Evolutionary conservation across 2,113 vertebrate genomes (phyloP).

Genomic region (Falco punctatus): DNA sequence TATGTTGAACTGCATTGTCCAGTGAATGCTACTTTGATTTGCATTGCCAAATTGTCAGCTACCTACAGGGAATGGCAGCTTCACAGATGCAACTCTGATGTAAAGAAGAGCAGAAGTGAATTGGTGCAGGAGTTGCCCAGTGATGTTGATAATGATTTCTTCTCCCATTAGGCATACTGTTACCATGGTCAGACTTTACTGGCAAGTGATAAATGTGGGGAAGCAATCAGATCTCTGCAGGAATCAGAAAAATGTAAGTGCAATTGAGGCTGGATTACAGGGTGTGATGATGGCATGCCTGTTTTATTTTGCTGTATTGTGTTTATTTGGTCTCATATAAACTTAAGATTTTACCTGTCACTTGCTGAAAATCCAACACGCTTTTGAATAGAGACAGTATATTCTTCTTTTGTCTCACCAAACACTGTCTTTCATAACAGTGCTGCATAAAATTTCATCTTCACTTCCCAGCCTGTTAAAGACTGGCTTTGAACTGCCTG

Average conservation of each 20-base stretch:
- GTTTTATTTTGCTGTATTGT: not conserved
- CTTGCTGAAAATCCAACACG: not conserved
- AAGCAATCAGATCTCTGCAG: slow-evolving; percentile 93
- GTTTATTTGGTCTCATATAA: not conserved
- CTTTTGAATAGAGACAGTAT: not conserved
- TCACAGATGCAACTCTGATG: not conserved
- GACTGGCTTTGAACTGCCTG: not conserved
- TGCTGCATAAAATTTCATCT: not conserved
- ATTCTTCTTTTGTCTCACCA: not conserved
- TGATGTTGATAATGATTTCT: not conserved
- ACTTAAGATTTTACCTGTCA: not conserved
- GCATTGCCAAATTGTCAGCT: not conserved
- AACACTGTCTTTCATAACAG: not conserved
- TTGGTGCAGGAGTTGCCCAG: not conserved
- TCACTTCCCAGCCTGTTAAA: not conserved
- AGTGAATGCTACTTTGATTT: not conserved
- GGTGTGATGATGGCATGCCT: not conserved
- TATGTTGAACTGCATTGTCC: not conserved
- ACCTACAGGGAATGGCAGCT: not conserved
- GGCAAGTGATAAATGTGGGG: slow-evolving; percentile 94
- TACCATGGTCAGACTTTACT: slow-evolving; percentile 95
- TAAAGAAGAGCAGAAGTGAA: not conserved
- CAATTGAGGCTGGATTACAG: not conserved
- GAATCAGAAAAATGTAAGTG: slow-evolving; percentile 95
- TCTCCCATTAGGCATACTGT: slow-evolving; percentile 85